Evolutionary conservation across 2,113 vertebrate genomes (phyloP).

Genomic region (Rattus rattus): DNA sequence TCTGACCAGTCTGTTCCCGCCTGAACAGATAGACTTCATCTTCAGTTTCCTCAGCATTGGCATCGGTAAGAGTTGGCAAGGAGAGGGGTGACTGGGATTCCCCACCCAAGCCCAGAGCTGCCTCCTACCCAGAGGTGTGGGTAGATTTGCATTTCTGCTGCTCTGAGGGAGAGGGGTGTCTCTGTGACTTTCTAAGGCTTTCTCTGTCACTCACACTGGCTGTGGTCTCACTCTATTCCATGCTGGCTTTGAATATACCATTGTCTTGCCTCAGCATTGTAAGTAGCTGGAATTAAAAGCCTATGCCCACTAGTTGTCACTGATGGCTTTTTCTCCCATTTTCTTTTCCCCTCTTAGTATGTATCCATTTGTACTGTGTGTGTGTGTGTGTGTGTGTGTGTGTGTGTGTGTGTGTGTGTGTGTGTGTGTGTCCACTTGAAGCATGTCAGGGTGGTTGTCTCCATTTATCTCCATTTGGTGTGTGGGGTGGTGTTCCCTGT

Average conservation of each 20-base stretch:
- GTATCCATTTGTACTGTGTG: background rate
- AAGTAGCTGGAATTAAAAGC: background rate
- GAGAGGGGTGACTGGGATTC: background rate
- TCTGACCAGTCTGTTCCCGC: constrained; percentile 16
- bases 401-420: background rate
- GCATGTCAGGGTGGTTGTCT: background rate
- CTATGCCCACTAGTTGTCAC: background rate
- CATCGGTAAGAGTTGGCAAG: constrained; percentile 2
- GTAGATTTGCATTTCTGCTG: background rate
- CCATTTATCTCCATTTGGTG: background rate
- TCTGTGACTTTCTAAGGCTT: background rate
- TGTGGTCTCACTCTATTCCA: background rate
- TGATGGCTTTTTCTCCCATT: background rate
- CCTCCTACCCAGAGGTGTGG: background rate
- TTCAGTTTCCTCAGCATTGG: constrained; percentile 54
- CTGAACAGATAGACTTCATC: constrained; percentile 36
- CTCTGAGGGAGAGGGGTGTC: background rate
- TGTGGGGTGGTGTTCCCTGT: background rate
- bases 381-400: background rate
- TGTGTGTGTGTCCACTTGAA: background rate
- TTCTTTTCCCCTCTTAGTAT: background rate
- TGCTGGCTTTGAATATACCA: background rate
- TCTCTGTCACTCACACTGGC: background rate
- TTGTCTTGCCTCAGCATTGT: background rate
- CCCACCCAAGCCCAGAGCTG: background rate